Evolutionary conservation across 2,113 vertebrate genomes (phyloP).

Genomic region (Callaeas wilsoni): DNA sequence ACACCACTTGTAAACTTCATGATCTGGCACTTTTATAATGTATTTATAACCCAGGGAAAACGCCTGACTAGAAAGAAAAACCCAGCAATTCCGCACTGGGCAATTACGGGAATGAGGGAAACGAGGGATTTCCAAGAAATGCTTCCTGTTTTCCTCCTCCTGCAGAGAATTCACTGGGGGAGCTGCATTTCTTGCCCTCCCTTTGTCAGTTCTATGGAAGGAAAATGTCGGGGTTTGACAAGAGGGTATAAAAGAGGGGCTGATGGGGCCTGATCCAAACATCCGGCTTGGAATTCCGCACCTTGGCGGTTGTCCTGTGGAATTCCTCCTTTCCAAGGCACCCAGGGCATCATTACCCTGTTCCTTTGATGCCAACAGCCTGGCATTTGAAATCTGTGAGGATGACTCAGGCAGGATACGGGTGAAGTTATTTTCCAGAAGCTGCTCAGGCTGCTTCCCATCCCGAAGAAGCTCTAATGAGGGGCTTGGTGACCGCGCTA

Average conservation of each 20-base stretch:
- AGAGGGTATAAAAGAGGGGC: neutral
- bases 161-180: neutral
- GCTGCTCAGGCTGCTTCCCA: neutral
- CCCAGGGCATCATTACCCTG: neutral
- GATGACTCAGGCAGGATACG: neutral
- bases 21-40: neutral
- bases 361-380: neutral
- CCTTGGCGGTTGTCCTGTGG: fast-evolving
- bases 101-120: neutral
- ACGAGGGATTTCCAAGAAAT: constrained; percentile 23
- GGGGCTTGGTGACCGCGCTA: neutral
- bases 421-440: neutral
- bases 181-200: neutral
- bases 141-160: neutral
- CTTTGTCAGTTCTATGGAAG: neutral
- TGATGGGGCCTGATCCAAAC: neutral
- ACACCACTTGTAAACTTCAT: constrained; percentile 1
- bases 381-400: neutral
- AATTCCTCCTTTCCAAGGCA: neutral
- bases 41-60: constrained; percentile 35
- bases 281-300: neutral
- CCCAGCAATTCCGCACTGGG: neutral
- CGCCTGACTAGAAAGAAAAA: neutral
- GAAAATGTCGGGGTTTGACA: neutral
- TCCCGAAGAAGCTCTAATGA: neutral